A percentile compares a stretch with the other conserved stretches of the same genome.
These are phyloP conservation scores for Macroteleia sp. DNA, from an alignment of 2,888 invertebrate genomes.

Conservation along the genomic window DNA sequence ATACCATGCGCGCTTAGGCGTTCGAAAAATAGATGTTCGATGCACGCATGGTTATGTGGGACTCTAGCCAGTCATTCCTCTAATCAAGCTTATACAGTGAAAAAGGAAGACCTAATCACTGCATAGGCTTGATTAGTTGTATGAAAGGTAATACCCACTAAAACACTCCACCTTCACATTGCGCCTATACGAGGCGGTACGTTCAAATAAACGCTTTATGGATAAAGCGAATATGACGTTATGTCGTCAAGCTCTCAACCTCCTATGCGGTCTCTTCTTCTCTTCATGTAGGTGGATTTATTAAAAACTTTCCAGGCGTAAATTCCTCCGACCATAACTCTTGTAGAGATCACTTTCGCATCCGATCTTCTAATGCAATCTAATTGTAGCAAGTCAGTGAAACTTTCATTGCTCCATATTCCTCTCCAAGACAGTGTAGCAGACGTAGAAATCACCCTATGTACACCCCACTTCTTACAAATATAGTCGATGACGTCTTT, in stretches of 20 bases:
- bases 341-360: conserved; percentile 41
- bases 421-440: conserved; percentile 57
- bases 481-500: conserved; percentile 44
- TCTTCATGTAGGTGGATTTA: conserved; percentile 16
- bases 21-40: neutral
- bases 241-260: neutral
- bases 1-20: too few species aligned
- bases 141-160: neutral
- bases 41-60: neutral
- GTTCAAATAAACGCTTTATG: neutral
- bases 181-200: neutral
- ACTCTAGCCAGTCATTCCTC: too few species aligned
- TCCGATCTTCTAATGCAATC: conserved; percentile 31
- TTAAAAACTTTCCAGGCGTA: conserved; percentile 31
- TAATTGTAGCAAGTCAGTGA: neutral
- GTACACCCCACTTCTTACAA: conserved; percentile 69
- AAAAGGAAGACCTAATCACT: too few species aligned
- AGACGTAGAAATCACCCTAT: conserved; percentile 32
- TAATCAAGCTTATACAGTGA: too few species aligned
- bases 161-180: neutral
- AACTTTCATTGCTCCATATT: conserved; percentile 55
- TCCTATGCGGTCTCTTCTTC: conserved; percentile 1
- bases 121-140: too few species aligned
- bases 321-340: conserved; percentile 54
- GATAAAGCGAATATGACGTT: neutral